These are phyloP conservation scores for Malurus splendens DNA, from an alignment of 2,797 vertebrate species.

Conservation along the genomic window DNA sequence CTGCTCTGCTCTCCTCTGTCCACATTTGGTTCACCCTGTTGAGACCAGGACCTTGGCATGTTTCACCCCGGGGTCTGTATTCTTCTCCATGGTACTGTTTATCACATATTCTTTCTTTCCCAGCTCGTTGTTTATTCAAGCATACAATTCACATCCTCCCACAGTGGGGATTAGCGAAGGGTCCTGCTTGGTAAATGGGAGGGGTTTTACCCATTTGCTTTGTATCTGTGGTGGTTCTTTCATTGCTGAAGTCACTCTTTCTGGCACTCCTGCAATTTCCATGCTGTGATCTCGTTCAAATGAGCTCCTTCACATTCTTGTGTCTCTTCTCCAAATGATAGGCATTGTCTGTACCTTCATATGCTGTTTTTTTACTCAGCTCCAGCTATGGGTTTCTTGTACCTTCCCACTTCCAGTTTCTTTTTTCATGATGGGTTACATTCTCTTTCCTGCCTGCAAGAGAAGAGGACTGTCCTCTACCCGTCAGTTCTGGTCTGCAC, in stretches of 20 bases:
- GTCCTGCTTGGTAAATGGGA: constrained; percentile 8
- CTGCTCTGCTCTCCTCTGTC: background rate
- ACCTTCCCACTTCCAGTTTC: background rate
- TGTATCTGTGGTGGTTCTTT: constrained; percentile 37
- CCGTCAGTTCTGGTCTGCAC: background rate
- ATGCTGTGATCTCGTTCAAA: constrained; percentile 4
- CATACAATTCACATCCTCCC: constrained; percentile 41
- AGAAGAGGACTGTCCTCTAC: background rate
- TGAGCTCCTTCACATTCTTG: constrained; percentile 5
- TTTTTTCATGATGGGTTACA: background rate
- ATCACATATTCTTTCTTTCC: background rate
- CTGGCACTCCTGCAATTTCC: constrained; percentile 16
- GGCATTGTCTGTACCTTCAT: background rate
- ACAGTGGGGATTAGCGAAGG: constrained; percentile 9
- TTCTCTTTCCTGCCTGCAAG: background rate
- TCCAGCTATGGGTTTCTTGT: background rate
- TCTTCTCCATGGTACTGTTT: constrained; percentile 7
- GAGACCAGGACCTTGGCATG: background rate
- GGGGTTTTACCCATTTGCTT: background rate
- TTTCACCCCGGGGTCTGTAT: background rate
- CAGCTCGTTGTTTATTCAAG: constrained; percentile 28
- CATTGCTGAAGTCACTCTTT: constrained; percentile 27
- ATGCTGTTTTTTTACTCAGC: background rate
- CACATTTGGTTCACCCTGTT: background rate
- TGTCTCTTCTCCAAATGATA: background rate